Evolutionary conservation across 2,113 vertebrate genomes (phyloP).

Genomic region (Turnix velox): DNA sequence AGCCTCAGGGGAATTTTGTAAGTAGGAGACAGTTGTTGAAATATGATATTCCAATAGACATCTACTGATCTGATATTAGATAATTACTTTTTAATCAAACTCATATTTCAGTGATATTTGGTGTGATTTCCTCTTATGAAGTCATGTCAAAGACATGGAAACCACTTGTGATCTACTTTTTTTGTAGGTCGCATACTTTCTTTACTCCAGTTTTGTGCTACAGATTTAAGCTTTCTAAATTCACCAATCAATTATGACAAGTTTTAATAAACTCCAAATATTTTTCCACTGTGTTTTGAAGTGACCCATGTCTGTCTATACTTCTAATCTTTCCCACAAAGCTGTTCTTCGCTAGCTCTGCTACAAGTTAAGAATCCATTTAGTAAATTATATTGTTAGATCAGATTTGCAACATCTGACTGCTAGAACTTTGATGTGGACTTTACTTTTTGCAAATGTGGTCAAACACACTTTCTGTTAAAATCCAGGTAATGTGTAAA

Average conservation of each 20-base stretch:
- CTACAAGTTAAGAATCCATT: background rate
- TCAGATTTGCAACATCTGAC: background rate
- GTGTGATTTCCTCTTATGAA: background rate
- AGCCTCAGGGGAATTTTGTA: background rate
- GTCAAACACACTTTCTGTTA: background rate
- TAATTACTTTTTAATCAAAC: background rate
- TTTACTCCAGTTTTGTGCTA: background rate
- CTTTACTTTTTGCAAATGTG: background rate
- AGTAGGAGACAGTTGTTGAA: background rate
- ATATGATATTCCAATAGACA: background rate
- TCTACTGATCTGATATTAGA: background rate
- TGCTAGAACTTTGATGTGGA: background rate
- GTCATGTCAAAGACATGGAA: background rate
- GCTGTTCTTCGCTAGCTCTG: background rate
- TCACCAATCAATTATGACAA: background rate
- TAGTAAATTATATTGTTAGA: background rate
- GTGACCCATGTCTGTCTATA: background rate
- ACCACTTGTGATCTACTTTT: background rate
- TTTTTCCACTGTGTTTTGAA: background rate
- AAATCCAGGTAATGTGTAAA: background rate
- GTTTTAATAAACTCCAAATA: background rate
- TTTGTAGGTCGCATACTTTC: background rate
- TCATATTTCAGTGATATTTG: background rate
- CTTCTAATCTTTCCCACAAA: background rate
- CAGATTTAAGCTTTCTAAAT: background rate